A percentile compares a stretch with the other conserved stretches of the same genome.
These are phyloP conservation scores for Thinocorus orbignyianus DNA, from an alignment of 2,113 vertebrate genomes.

Conservation along the genomic window DNA sequence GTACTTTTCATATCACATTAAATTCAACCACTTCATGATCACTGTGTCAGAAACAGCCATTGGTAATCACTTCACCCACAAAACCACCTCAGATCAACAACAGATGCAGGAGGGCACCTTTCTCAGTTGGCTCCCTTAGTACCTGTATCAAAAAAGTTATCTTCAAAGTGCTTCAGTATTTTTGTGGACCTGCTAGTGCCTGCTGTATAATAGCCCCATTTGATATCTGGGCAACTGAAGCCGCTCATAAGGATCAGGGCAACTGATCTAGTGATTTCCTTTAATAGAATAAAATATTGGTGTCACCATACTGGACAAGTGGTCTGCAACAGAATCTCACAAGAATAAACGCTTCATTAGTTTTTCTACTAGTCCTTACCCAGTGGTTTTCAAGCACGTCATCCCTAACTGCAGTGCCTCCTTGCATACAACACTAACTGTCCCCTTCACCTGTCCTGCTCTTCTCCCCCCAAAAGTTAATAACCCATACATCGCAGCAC, in stretches of 20 bases:
- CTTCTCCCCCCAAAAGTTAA: too few species aligned
- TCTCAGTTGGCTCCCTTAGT: not conserved
- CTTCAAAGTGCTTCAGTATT: not conserved
- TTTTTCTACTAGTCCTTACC: not conserved
- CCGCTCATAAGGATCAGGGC: not conserved
- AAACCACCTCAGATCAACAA: not conserved
- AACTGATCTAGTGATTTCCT: not conserved
- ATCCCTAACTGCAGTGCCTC: not conserved
- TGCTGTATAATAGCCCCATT: not conserved
- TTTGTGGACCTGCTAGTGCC: not conserved
- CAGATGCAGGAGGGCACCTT: not conserved
- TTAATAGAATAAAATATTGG: not conserved
- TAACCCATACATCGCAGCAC: too few species aligned
- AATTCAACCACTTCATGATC: not conserved
- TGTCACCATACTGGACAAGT: not conserved
- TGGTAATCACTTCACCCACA: not conserved
- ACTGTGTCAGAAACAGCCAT: not conserved
- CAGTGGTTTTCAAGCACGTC: not conserved
- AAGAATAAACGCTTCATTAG: not conserved
- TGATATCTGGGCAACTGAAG: not conserved
- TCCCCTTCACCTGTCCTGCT: not conserved
- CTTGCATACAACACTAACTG: fast-evolving
- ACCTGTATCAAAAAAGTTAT: not conserved
- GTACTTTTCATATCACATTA: not conserved
- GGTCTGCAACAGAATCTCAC: not conserved